Evolutionary conservation across 1,140 invertebrate species (phyloP), one percentile per base, ranked within the genome.

Genomic region (Pygmarrhopalites habei): DNA sequence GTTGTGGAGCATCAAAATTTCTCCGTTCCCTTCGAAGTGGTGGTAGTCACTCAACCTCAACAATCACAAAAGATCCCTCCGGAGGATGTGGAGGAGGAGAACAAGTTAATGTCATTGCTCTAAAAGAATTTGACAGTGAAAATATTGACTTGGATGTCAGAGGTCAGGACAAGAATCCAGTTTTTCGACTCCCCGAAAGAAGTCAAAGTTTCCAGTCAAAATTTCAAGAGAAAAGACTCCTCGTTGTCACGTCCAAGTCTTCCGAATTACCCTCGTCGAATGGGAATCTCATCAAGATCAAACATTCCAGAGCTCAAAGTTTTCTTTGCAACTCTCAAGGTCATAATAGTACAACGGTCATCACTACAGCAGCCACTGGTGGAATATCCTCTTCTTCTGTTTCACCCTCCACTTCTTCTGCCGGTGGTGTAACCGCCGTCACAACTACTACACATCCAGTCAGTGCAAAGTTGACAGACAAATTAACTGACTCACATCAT

Each of bases 141-240:
- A 30, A 49, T 17, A 39, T 60, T 53, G 59, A 58, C 58, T 53
- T 60, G 19, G 53, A 63, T 32, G 55, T 56, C 21, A 30, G 60
- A 35, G 49, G 72, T 56, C 39, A 64, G 47, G 56, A 64, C 58
- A 58, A 44, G 17, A 49, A 57, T 51, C 56, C 29, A 26, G 60
- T 21, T 53, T 55, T 32, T 39, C 60, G 51, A 1, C 64, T 67
- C 19, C 72, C 72, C 12, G 73, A 73, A 26, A 56, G 73, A 52
- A 73, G 72, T 44, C 72, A 72, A 56, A 73, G 73, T 64, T 73
- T 73, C 62, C n/a, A n/a, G n/a, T n/a, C n/a, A n/a, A n/a, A n/a
- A n/a, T n/a, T n/a, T n/a, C 71, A 72, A 61, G 72, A 73, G n/a
- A 72, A 73, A 47, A 55, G 64, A 62, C 66, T 69, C 62, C 65